Base-by-base conservation (phyloP, 2,797 vertebrate species). In the Gobionotothen gibberifrons region DNA sequence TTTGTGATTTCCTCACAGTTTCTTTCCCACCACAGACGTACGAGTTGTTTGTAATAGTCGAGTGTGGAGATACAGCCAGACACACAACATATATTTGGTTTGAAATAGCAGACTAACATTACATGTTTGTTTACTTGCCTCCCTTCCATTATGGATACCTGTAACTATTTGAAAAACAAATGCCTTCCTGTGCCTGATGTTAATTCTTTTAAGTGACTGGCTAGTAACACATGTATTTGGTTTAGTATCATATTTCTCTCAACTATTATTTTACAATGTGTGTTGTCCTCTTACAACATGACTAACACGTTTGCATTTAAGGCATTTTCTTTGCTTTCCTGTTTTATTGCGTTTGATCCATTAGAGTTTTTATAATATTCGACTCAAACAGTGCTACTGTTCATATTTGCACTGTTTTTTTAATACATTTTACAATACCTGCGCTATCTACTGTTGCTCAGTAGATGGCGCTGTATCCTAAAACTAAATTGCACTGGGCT, bases 391-490 rank as follows among this genome's bases (percentile, higher is more conserved):
- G 32, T 36, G 32, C 8, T 36, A 36, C 2, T 36, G 6, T 36
- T 36, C 32, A 36, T 36, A 36, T 36, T 36, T 36, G 1, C 32
- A 36, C 7, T 8, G 32, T 9, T 26, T 26, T 26, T 26, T 26
- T 26, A 26, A 26, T 26, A 26, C 26, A 54, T 22, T 40, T 14
- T 17, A 1, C 5, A 26, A 8, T 1, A 0, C 14, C 49, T 68
- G 51, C 19, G 19, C 22, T 65, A 58, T 66, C 47, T 0, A 4
- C 3, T 29, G 0, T 4, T 5, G 7, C 22, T 57, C 91, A 85
- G 65, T 67, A 88, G 89, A 85, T 78, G 89, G 79, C 58, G 73
- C 77, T 62, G 69, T 74, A 51, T 55, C 29, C 12, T 26, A 32
- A 46, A 46, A 49, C 21, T 49, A 46, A 54, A 26, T 26, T 26